Evolutionary conservation across 2,888 invertebrate species (phyloP), one percentile per base, ranked within the genome.

Genomic region (Osmoderma eremita): DNA sequence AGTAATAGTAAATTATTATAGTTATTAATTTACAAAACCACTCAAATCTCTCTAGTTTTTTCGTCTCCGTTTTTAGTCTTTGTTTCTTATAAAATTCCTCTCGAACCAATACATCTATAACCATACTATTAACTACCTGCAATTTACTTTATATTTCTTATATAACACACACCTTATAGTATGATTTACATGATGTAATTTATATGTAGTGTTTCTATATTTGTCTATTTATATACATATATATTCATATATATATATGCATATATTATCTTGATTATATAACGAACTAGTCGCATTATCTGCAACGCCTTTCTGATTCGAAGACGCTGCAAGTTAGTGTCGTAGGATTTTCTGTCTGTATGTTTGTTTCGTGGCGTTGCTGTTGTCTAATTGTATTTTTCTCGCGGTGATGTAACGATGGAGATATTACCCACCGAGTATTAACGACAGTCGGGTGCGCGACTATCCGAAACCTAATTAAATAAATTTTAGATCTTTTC

Each of bases 191-290:
- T 67, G 67, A 73, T 75, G 74, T 77, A 63, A 77, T 77, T 76
- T 76, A 76, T 75, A 73, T 80, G 80, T 81, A 82, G 81, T 80
- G 80, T 79, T 80, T 79, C 30, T 4, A 30, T 58, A 45, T 58
- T 53, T 80, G 80, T 81, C 81, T 81, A 79, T 75, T 72, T 75
- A 72, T 73, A 73, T 70, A 71, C 70, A 69, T 68, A 68, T 66
- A 63, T 66, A 54, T 48, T 65, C 42, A 67, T 70, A 51, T 48
- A 58, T 30, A 30, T 30, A 30, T 30, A 30, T 30, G 30, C 30
- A 30, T 30, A 30, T 65, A 63, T 68, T 65, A 68, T 64, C 63
- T 67, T 67, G 56, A 69, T 67, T 67, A 70, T 71, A 69, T 70
- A 72, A 70, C 48, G 65, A 68, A 77, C 80, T 81, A 81, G 80